Evolutionary conservation across 1,140 invertebrate species (phyloP).

Genomic region (Brachionus sp.): DNA sequence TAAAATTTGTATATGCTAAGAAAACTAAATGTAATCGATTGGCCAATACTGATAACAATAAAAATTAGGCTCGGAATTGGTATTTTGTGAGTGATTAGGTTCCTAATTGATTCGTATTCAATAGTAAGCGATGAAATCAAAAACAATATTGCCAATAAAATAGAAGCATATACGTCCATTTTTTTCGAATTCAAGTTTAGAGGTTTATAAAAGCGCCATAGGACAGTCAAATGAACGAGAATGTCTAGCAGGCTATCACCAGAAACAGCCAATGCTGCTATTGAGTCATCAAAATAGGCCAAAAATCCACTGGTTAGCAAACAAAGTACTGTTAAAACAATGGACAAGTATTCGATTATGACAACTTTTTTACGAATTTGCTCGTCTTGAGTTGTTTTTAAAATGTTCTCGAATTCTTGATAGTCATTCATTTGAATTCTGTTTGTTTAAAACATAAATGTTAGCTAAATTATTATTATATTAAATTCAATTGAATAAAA

Average conservation of each 20-base stretch:
- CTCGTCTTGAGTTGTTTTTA: neutral
- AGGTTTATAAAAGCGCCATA: slow-evolving; percentile 19
- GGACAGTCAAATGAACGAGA: slow-evolving; percentile 1
- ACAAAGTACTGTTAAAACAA: neutral
- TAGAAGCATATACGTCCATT: neutral
- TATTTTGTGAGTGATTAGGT: neutral
- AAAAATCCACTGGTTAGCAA: neutral
- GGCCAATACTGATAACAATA: neutral
- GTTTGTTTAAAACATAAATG: neutral
- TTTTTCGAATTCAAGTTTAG: neutral
- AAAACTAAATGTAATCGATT: slow-evolving; percentile 34
- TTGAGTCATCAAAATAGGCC: neutral
- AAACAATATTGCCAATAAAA: slow-evolving; percentile 11
- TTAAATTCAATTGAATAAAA: neutral
- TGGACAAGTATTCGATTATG: slow-evolving; percentile 16
- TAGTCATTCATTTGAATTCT: neutral
- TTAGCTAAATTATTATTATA: neutral
- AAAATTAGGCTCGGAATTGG: slow-evolving; percentile 10
- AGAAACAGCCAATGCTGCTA: slow-evolving; percentile 27
- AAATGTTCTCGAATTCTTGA: neutral
- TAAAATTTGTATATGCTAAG: slow-evolving; percentile 39
- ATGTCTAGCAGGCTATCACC: slow-evolving; percentile 21
- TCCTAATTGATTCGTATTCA: slow-evolving; percentile 23
- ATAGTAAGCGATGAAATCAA: neutral
- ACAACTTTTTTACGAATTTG: slow-evolving; percentile 10